Conservation (phyloP, 2,888 invertebrate species). For the Eudemis profundana region DNA sequence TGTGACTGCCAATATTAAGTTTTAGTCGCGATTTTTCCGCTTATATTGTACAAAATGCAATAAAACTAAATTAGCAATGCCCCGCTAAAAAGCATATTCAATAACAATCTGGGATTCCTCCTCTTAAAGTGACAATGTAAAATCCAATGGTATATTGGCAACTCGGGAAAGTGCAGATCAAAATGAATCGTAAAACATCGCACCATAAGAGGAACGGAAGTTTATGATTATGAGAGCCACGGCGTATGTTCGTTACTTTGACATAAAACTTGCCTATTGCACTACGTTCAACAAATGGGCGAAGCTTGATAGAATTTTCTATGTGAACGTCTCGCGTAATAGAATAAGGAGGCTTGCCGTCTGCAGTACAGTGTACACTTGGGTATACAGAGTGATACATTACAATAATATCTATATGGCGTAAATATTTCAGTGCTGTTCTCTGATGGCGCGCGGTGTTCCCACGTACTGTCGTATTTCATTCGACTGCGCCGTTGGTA, state of each 20-base stretch:
- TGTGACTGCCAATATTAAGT: too few species aligned
- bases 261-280: conserved; percentile 32
- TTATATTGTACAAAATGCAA: too few species aligned
- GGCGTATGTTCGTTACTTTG: background rate
- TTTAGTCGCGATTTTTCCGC: too few species aligned
- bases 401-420: conserved; percentile 19
- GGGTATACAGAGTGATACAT: conserved; percentile 31
- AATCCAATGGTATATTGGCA: too few species aligned
- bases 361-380: conserved; percentile 11
- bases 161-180: background rate
- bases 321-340: conserved; percentile 20
- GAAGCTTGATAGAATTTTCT: conserved; percentile 21
- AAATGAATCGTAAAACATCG: conserved; percentile 1
- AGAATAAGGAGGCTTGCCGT: conserved; percentile 1
- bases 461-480: conserved; percentile 3
- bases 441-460: conserved; percentile 2
- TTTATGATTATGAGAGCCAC: conserved; percentile 22
- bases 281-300: conserved; percentile 22
- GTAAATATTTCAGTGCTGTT: conserved; percentile 28
- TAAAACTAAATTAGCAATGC: too few species aligned
- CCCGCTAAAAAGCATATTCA: too few species aligned
- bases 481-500: background rate
- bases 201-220: conserved; percentile 1
- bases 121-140: too few species aligned
- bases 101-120: too few species aligned